phyloP scores from a whole-genome alignment of 2,888 invertebrate genomes.

The Incurvaria masculella region DNA sequence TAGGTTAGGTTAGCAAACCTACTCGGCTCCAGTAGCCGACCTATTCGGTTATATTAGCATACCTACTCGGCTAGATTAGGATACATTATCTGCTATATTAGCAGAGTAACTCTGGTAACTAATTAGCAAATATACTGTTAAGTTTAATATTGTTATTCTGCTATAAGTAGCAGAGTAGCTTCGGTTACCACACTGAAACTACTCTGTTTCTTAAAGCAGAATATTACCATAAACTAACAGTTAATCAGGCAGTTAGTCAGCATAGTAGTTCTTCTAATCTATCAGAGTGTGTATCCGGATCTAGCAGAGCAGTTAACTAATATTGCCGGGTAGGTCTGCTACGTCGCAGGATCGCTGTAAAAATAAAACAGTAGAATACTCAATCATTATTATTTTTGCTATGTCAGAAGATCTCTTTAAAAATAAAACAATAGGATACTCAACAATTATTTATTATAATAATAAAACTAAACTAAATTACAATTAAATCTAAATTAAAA shows the following conservation, averaged over 20 bases:
- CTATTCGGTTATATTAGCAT: no score
- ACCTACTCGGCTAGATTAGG: background rate
- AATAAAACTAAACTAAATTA: background rate
- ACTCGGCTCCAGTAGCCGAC: background rate
- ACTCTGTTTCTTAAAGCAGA: background rate
- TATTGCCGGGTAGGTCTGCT: slow-evolving; percentile 1
- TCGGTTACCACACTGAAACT: slow-evolving; percentile 1
- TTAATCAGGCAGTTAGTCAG: background rate
- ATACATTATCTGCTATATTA: slow-evolving; percentile 1
- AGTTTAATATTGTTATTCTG: background rate
- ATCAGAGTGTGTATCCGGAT: background rate
- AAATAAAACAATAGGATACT: slow-evolving; percentile 1
- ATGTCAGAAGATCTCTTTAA: background rate
- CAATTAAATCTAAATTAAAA: background rate
- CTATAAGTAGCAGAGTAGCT: slow-evolving; percentile 1
- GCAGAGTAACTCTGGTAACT: slow-evolving; percentile 1
- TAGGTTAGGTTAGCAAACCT: no score
- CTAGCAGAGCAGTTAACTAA: background rate
- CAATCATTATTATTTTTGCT: no score
- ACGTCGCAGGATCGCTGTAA: background rate
- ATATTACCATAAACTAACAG: background rate
- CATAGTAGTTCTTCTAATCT: slow-evolving; percentile 1
- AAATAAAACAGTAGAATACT: no score
- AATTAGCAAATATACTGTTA: background rate
- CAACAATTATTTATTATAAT: background rate